Conservation (phyloP, 64 coral and sea anemone species). For the Cladopsammia gracilis region DNA sequence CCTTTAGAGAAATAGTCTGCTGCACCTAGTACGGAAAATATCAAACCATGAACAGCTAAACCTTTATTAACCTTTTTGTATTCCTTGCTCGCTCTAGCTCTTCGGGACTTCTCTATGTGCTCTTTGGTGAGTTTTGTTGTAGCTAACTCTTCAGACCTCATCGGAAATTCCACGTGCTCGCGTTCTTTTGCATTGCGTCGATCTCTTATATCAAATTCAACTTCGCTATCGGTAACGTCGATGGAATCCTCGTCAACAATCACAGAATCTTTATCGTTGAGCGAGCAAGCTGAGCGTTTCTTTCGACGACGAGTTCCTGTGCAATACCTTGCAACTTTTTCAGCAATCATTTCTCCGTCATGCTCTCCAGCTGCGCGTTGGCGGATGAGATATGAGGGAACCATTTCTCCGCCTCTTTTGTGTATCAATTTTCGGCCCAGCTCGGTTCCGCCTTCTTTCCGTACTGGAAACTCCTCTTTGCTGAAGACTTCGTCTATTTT, state of each 20-base stretch:
- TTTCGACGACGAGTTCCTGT: background rate
- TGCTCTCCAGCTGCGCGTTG: slow-evolving; percentile 27
- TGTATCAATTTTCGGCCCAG: background rate
- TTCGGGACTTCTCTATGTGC: slow-evolving; percentile 12
- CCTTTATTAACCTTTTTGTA: slow-evolving; percentile 47
- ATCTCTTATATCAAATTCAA: slow-evolving; percentile 53
- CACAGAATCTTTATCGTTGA: background rate
- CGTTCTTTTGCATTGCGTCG: background rate
- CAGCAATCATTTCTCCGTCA: background rate
- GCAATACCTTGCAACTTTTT: background rate
- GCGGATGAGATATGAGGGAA: slow-evolving; percentile 46
- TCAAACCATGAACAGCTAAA: slow-evolving; percentile 50
- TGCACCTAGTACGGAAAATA: slow-evolving; percentile 40
- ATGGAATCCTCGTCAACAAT: background rate
- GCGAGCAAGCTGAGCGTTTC: slow-evolving; percentile 2
- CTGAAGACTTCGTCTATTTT: background rate
- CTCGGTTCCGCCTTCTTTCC: background rate
- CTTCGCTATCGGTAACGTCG: slow-evolving; percentile 5
- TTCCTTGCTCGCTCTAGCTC: background rate
- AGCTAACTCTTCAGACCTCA: slow-evolving; percentile 9
- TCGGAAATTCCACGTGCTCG: background rate
- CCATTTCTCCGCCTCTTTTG: background rate
- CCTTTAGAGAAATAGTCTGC: slow-evolving; percentile 35
- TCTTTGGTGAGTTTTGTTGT: slow-evolving; percentile 48
- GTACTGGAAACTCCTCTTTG: background rate